These are phyloP conservation scores for Drosophila meridionalis DNA, from an alignment of 2,888 invertebrate species.

Conservation along the genomic window DNA sequence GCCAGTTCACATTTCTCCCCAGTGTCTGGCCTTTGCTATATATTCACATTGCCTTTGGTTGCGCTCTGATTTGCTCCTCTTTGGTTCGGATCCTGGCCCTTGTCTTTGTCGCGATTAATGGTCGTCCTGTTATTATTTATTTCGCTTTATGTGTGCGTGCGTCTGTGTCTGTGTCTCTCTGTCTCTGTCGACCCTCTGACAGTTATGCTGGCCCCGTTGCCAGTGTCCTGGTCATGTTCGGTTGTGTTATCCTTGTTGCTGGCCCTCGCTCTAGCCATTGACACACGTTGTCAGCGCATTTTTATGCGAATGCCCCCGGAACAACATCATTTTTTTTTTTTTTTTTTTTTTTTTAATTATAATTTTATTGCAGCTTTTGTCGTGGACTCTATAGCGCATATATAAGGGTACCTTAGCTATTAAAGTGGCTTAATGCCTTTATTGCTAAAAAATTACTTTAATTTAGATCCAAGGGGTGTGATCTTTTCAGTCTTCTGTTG, in stretches of 20 bases:
- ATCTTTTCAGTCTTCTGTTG: too few species aligned
- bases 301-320: constrained; percentile 47
- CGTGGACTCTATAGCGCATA: too few species aligned
- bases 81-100: constrained; percentile 27
- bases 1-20: background rate
- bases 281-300: constrained; percentile 68
- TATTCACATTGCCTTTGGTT: constrained; percentile 53
- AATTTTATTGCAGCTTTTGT: too few species aligned
- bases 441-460: too few species aligned
- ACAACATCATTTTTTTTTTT: constrained; percentile 66
- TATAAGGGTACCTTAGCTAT: too few species aligned
- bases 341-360: too few species aligned
- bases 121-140: constrained; percentile 74
- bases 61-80: constrained; percentile 38
- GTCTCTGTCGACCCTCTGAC: constrained; percentile 52
- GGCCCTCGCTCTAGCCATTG: constrained; percentile 54
- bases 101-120: constrained; percentile 80
- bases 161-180: constrained; percentile 18
- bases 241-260: constrained; percentile 14
- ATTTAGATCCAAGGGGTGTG: too few species aligned
- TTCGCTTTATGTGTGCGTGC: constrained; percentile 55
- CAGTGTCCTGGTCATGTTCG: constrained; percentile 24
- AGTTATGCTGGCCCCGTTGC: constrained; percentile 48
- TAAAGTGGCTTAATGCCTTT: too few species aligned
- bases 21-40: constrained; percentile 4